Evolutionary conservation across 2,113 vertebrate species (phyloP).

Genomic region (Platycercus adscitus): DNA sequence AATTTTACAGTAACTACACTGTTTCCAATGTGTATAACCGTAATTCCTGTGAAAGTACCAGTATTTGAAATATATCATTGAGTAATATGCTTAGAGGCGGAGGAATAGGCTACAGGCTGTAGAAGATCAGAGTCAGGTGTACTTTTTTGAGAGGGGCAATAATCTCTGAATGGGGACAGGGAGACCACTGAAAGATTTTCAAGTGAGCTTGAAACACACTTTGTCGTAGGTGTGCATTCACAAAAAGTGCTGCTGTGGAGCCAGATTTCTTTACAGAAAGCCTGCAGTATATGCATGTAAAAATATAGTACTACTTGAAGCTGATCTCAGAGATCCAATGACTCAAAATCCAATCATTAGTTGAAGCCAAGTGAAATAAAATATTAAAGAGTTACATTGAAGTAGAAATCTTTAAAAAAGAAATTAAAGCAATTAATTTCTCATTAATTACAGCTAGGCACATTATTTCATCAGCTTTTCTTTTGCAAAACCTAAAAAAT

Average conservation of each 20-base stretch:
- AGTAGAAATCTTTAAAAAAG: not conserved
- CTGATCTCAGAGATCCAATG: not conserved
- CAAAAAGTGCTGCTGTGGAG: not conserved
- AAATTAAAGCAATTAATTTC: not conserved
- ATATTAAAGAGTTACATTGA: not conserved
- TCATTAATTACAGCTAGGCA: not conserved
- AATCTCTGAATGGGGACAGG: not conserved
- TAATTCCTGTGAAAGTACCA: not conserved
- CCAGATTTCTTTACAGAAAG: not conserved
- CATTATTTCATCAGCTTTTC: not conserved
- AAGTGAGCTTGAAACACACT: not conserved
- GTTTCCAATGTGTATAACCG: not conserved
- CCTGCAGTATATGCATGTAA: not conserved
- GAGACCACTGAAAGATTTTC: not conserved
- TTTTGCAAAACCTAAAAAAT: not conserved
- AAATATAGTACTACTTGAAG: not conserved
- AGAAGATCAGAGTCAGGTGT: not conserved
- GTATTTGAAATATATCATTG: not conserved
- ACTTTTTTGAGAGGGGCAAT: not conserved
- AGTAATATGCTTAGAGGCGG: not conserved
- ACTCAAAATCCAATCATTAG: not conserved
- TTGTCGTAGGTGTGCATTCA: not conserved
- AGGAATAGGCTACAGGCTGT: not conserved
- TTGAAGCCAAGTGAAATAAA: not conserved
- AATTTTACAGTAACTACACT: not conserved